Evolutionary conservation across 2,888 invertebrate genomes (phyloP).

Genomic region (Dioctria rufipes): DNA sequence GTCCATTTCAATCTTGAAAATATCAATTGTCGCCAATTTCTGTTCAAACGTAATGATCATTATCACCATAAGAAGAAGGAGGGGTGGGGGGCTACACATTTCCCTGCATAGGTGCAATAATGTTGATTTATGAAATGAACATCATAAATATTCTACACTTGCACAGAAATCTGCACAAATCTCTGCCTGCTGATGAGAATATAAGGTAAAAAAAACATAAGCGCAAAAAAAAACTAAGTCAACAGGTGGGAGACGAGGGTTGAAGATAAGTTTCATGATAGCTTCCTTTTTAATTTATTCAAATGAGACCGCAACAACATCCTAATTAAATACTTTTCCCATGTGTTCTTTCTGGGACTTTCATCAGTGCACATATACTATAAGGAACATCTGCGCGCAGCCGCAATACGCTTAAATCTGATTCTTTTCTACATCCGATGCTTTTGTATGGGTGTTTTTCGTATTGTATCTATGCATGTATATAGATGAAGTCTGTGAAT

Average conservation of each 20-base stretch:
- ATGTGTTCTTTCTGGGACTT: slow-evolving; percentile 26
- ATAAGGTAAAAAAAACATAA: too few species aligned
- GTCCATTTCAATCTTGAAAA: not conserved
- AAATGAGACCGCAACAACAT: slow-evolving; percentile 44
- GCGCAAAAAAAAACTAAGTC: slow-evolving; percentile 27
- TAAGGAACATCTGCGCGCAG: slow-evolving; percentile 36
- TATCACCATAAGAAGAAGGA: too few species aligned
- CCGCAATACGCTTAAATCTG: slow-evolving; percentile 44
- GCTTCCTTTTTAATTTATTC: slow-evolving; percentile 51
- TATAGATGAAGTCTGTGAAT: slow-evolving; percentile 4
- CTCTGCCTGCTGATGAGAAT: not conserved
- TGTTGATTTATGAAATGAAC: not conserved
- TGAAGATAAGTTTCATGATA: slow-evolving; percentile 42
- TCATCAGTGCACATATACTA: not conserved
- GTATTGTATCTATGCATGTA: not conserved
- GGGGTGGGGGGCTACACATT: too few species aligned
- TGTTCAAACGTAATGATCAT: too few species aligned
- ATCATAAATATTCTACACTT: slow-evolving; percentile 22
- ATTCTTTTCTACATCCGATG: slow-evolving; percentile 10
- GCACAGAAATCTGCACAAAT: not conserved
- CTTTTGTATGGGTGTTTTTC: not conserved
- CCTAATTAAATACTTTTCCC: slow-evolving; percentile 54
- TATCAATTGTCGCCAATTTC: too few species aligned
- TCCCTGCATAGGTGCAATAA: too few species aligned
- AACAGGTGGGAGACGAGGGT: slow-evolving; percentile 44